Evolutionary conservation across 2,888 invertebrate genomes (phyloP), one percentile per base, ranked within the genome.

Genomic region (Thalpophila matura): DNA sequence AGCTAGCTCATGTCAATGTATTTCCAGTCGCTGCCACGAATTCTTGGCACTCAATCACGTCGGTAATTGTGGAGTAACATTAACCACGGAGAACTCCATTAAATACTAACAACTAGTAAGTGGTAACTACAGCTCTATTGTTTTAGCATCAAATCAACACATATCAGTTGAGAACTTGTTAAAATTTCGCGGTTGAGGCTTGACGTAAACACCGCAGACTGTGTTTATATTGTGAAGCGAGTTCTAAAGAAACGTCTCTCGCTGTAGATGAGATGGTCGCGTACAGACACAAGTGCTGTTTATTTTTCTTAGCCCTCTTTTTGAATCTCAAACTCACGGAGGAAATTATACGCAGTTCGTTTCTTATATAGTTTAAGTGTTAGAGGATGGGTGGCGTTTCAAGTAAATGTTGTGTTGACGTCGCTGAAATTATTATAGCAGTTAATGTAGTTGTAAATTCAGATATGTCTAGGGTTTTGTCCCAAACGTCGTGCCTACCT

Each of bases 261-360:
- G 88, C 88, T 88, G 85, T 84, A 91, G 86, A 92, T 91, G 91
- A 91, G 92, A 92, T 86, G 91, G 83, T 81, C 78, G 87, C 91
- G 91, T 91, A 89, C 90, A 92, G 85, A 90, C 87, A 90, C 88
- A 89, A 91, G 91, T 87, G 91, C 80, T 91, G 90, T 92, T 90
- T 93, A 90, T 91, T 89, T 92, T 89, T 84, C 89, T 83, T 86
- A 83, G 81, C 83, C 83, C 81, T 88, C 88, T 88, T 90, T 91
- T 89, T 86, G 83, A 91, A 89, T 88, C 84, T 84, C 82, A 77
- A 84, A 81, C 82, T 82, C 77, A 79, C 77, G 76, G 75, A 80
- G 85, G 85, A 91, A 91, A 91, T 90, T 91, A 89, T 86, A 88
- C 86, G 83, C 86, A 88, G 89, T 87, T 84, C 86, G 81, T 87